These are phyloP conservation scores for Lutjanus erythropterus DNA, from an alignment of 2,113 vertebrate genomes.

Conservation along the genomic window DNA sequence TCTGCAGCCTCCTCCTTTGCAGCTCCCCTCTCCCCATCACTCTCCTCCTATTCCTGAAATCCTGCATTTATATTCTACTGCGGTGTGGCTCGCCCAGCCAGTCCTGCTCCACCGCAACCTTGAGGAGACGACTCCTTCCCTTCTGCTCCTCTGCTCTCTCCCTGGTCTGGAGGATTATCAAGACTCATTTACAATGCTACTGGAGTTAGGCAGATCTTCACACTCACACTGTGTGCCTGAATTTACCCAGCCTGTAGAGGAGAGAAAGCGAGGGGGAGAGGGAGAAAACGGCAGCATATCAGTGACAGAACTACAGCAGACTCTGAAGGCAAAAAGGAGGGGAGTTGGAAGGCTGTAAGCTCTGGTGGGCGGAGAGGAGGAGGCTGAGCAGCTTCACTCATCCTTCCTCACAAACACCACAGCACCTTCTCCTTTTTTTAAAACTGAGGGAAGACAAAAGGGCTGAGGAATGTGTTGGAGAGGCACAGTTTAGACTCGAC, in stretches of 20 bases:
- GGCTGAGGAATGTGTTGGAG: conserved; percentile 56
- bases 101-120: conserved; percentile 63
- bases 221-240: conserved; percentile 62
- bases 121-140: conserved; percentile 56
- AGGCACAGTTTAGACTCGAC: conserved; percentile 51
- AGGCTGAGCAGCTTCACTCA: conserved; percentile 69
- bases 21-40: conserved; percentile 19
- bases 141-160: conserved; percentile 37
- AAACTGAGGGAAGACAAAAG: conserved; percentile 36
- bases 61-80: conserved; percentile 75
- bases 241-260: conserved; percentile 54
- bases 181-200: conserved; percentile 51
- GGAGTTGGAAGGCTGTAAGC: conserved; percentile 73
- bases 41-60: conserved; percentile 41
- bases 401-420: conserved; percentile 65
- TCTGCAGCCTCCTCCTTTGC: conserved; percentile 13
- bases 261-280: conserved; percentile 26
- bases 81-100: conserved; percentile 64
- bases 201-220: conserved; percentile 65
- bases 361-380: conserved; percentile 78
- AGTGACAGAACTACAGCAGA: conserved; percentile 67
- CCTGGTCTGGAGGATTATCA: conserved; percentile 39
- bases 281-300: conserved; percentile 40
- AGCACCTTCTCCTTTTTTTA: conserved; percentile 43
- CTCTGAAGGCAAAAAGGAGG: conserved; percentile 63